phyloP scores from a whole-genome alignment of 2,888 invertebrate genomes.

The Tipula lateralis region DNA sequence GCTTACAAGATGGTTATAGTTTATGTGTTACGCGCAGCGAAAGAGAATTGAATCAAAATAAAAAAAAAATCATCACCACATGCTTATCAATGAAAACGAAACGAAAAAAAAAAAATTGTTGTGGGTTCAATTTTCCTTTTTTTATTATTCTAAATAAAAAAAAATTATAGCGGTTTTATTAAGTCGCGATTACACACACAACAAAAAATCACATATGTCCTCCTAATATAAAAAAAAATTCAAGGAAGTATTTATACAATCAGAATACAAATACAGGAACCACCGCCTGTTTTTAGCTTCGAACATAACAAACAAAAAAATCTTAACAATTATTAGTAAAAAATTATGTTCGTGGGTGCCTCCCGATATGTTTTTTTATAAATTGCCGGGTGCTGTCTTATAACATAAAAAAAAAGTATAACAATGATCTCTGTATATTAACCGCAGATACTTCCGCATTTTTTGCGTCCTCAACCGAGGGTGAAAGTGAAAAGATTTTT shows the following conservation, averaged over 20 bases:
- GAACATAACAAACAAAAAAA: neutral
- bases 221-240: neutral
- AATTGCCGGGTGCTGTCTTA: neutral
- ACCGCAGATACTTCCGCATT: slow-evolving; percentile 24
- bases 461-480: neutral
- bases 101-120: neutral
- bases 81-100: neutral
- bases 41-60: neutral
- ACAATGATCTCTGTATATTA: neutral
- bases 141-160: neutral
- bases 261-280: neutral
- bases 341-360: neutral
- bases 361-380: neutral
- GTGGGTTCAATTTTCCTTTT: neutral
- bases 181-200: neutral
- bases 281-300: neutral
- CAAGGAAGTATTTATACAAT: neutral
- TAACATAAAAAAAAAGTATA: neutral
- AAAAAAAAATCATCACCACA: slow-evolving; percentile 12
- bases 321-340: neutral
- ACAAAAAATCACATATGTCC: neutral
- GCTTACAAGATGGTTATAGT: slow-evolving; percentile 7
- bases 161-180: slow-evolving; percentile 4
- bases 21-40: neutral
- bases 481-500: slow-evolving; percentile 24